phyloP scores from a whole-genome alignment of 1,140 invertebrate genomes.

The Batillaria attramentaria region DNA sequence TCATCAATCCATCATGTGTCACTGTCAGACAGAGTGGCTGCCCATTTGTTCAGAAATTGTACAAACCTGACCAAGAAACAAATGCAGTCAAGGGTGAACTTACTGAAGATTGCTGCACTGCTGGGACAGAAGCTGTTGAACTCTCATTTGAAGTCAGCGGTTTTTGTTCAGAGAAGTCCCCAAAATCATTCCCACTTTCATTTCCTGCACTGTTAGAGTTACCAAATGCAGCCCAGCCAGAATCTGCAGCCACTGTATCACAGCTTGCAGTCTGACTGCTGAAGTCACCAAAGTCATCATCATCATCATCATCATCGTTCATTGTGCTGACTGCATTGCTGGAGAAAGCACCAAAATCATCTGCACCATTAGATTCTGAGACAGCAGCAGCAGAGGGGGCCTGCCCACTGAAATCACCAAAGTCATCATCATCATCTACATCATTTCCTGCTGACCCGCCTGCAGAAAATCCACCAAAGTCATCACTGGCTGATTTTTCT shows the following conservation, averaged over 20 bases:
- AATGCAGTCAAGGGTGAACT: too few relatives aligned
- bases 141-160: neutral
- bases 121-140: neutral
- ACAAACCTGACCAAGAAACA: too few relatives aligned
- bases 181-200: constrained; percentile 56
- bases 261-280: neutral
- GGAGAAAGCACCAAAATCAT: constrained; percentile 14
- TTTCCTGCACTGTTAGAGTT: constrained; percentile 14
- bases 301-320: constrained; percentile 29
- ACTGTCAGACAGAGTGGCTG: too few relatives aligned
- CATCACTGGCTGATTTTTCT: constrained; percentile 7
- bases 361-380: neutral
- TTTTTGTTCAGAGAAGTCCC: constrained; percentile 40
- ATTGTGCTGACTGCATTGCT: neutral
- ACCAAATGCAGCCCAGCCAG: constrained; percentile 32
- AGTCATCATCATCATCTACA: constrained; percentile 43
- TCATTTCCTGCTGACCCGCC: constrained; percentile 10
- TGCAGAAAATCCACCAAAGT: constrained; percentile 26
- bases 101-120: too few relatives aligned
- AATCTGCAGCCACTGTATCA: neutral
- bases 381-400: neutral
- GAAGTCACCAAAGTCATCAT: constrained; percentile 41
- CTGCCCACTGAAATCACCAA: constrained; percentile 31
- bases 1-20: too few relatives aligned
- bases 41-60: too few relatives aligned